phyloP scores from a whole-genome alignment of 2,888 invertebrate species.

The Troides aeacus region DNA sequence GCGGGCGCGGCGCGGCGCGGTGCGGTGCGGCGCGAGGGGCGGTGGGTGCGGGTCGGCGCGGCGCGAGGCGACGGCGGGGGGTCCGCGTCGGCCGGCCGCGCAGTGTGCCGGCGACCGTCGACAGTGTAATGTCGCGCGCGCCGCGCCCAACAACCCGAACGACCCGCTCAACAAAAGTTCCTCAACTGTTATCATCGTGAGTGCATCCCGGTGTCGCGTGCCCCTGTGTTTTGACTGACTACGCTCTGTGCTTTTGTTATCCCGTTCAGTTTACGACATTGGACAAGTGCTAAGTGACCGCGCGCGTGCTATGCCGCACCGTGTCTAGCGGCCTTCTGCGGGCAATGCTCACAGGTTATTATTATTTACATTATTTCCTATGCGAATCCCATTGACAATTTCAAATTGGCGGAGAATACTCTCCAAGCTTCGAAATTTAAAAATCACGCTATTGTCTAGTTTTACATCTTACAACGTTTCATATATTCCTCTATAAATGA shows the following conservation, averaged over 20 bases:
- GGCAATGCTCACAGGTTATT: conserved; percentile 79
- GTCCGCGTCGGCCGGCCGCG: conserved; percentile 61
- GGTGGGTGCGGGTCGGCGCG: conserved; percentile 29
- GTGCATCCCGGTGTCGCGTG: conserved; percentile 57
- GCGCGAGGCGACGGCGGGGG: conserved; percentile 45
- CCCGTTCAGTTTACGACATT: conserved; percentile 65
- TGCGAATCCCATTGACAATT: conserved; percentile 46
- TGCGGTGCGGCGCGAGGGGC: conserved; percentile 1
- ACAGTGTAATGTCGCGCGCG: conserved; percentile 69
- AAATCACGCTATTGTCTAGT: too few species aligned
- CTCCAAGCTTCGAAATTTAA: too few species aligned
- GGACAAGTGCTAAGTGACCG: conserved; percentile 77
- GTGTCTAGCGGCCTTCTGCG: conserved; percentile 74
- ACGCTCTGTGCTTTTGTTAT: conserved; percentile 58
- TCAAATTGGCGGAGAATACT: neutral
- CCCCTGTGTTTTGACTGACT: conserved; percentile 73
- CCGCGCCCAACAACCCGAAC: conserved; percentile 61
- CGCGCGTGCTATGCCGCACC: conserved; percentile 73
- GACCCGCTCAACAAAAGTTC: conserved; percentile 71
- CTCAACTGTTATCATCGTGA: conserved; percentile 62
- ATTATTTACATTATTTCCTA: conserved; percentile 61
- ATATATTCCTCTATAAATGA: too few species aligned
- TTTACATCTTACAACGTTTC: too few species aligned
- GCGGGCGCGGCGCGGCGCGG: too few species aligned
- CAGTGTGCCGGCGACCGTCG: conserved; percentile 79